Conservation (phyloP, 2,797 vertebrate species). For the Chrysocyon brachyurus region DNA sequence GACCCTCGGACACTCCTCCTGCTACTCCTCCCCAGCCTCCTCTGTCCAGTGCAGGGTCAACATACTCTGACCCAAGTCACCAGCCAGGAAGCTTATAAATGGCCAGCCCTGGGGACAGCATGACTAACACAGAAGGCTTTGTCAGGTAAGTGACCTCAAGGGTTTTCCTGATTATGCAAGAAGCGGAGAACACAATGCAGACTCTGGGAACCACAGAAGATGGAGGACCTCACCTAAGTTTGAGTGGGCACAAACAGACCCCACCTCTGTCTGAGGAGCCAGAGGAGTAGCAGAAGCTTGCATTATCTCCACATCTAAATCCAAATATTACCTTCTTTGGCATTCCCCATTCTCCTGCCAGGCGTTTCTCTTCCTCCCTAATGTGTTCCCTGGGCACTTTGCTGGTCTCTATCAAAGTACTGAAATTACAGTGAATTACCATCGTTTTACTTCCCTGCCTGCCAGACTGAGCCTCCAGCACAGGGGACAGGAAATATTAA, state of each 20-base stretch:
- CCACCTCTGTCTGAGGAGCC: background rate
- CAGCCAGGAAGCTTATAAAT: background rate
- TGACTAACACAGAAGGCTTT: background rate
- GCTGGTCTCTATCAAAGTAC: background rate
- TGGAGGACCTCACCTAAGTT: background rate
- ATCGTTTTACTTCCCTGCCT: background rate
- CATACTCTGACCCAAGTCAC: background rate
- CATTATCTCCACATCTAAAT: too few species aligned
- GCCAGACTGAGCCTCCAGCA: background rate
- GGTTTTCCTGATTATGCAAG: background rate
- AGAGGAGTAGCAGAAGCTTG: background rate
- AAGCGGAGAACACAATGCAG: background rate
- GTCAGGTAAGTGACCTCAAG: background rate
- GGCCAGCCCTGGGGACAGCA: too few species aligned
- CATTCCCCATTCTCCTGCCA: too few species aligned
- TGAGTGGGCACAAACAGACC: background rate
- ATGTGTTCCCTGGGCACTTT: background rate
- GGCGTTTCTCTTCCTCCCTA: background rate
- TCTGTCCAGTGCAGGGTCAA: background rate
- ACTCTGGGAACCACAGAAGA: background rate
- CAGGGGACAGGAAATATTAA: background rate
- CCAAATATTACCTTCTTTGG: background rate
- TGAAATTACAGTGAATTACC: background rate
- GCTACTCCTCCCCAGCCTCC: background rate
- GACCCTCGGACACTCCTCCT: background rate